These are phyloP conservation scores for Bugulina stolonifera DNA, from an alignment of 2,888 invertebrate species.

Conservation along the genomic window DNA sequence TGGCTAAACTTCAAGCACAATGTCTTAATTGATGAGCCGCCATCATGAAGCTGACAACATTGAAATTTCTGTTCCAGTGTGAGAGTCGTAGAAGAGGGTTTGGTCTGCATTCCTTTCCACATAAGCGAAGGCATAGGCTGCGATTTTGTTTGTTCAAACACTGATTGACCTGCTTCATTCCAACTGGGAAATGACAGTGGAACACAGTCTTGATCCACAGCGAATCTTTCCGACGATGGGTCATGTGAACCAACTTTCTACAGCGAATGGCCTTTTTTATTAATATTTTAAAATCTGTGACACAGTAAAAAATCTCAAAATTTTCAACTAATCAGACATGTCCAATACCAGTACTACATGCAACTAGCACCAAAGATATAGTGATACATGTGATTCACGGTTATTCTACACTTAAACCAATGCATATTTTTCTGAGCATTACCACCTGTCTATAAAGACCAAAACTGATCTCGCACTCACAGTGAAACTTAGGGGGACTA, in stretches of 20 bases:
- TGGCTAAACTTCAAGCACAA: background rate
- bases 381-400: slow-evolving; percentile 23
- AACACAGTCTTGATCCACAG: background rate
- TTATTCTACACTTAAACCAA: background rate
- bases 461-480: background rate
- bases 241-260: background rate
- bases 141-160: background rate
- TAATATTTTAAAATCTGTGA: no score
- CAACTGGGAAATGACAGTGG: no score
- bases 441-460: slow-evolving; percentile 25
- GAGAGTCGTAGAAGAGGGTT: background rate
- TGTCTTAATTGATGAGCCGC: background rate
- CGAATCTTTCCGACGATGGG: background rate
- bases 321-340: no score
- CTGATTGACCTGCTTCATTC: no score
- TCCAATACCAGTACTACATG: no score
- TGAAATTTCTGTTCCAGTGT: slow-evolving; percentile 23
- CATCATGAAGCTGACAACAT: slow-evolving; percentile 23
- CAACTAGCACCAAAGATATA: no score
- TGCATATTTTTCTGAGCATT: background rate
- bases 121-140: background rate
- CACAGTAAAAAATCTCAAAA: no score
- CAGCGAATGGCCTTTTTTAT: no score
- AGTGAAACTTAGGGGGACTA: no score
- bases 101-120: background rate